A percentile compares a stretch with the other conserved stretches of the same genome.
These are phyloP conservation scores for Cephus nigrinus DNA, from an alignment of 2,888 invertebrate genomes.

Conservation along the genomic window DNA sequence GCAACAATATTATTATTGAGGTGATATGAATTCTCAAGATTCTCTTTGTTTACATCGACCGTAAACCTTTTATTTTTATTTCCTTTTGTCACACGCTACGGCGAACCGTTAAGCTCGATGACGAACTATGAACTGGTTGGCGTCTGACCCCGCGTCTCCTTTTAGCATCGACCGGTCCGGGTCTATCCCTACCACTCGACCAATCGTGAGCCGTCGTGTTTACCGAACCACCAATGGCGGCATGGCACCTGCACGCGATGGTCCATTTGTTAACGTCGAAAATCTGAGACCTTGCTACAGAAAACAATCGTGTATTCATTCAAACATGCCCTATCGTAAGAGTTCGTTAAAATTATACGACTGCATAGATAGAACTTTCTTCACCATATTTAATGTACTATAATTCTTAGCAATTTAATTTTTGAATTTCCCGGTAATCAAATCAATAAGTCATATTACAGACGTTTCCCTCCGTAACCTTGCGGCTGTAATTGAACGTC, in stretches of 20 bases:
- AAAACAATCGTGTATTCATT: not conserved
- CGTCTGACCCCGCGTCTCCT: constrained; percentile 47
- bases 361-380: not conserved
- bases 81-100: not conserved
- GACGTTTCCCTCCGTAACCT: not conserved
- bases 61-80: not conserved
- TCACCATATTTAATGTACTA: not conserved
- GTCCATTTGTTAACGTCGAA: not conserved
- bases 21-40: not conserved
- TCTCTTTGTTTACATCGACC: not conserved
- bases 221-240: not conserved
- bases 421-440: not conserved
- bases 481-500: not conserved
- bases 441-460: not conserved
- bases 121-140: constrained; percentile 25
- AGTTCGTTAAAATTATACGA: not conserved
- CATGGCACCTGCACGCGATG: not conserved
- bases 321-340: not conserved
- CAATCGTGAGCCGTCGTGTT: not conserved
- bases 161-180: constrained; percentile 56
- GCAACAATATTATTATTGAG: not conserved
- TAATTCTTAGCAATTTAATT: not conserved
- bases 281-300: not conserved
- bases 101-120: constrained; percentile 24
- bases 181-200: constrained; percentile 10